Percentiles rank a stretch among this genome's conserved stretches.
phyloP scores from a whole-genome alignment of 1,140 invertebrate genomes.

The Lucilia sericata region DNA sequence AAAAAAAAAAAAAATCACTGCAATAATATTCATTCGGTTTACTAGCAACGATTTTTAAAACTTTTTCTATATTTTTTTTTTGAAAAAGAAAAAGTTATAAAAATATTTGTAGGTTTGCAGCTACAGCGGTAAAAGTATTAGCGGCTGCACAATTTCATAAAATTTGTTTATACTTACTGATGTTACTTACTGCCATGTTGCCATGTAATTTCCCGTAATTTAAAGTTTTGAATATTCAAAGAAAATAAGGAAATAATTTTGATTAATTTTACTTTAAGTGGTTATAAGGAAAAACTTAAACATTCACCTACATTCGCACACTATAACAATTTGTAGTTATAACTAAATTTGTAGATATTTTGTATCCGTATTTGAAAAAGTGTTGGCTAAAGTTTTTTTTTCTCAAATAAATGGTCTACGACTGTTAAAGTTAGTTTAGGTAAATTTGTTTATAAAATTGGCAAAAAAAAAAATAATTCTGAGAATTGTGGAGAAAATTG shows the following conservation, averaged over 20 bases:
- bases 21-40: conserved; percentile 27
- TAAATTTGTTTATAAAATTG: too few relatives aligned
- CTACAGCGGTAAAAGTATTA: background rate
- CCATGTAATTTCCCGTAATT: conserved; percentile 21
- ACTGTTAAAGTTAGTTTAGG: too few relatives aligned
- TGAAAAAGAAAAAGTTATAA: background rate
- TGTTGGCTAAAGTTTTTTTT: too few relatives aligned
- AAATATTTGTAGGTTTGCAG: background rate
- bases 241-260: conserved; percentile 29
- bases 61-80: background rate
- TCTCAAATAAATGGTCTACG: too few relatives aligned
- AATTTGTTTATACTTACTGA: conserved; percentile 5
- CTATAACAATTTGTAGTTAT: too few relatives aligned
- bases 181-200: conserved; percentile 16
- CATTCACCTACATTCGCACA: background rate
- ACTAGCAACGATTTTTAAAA: background rate
- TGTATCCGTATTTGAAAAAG: too few relatives aligned
- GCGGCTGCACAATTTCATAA: background rate
- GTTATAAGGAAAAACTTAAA: background rate
- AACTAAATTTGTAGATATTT: too few relatives aligned
- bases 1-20: background rate
- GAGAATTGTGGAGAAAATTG: too few relatives aligned
- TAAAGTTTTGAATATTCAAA: conserved; percentile 19
- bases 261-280: conserved; percentile 24
- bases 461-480: too few relatives aligned